Conservation (phyloP, 2,888 invertebrate genomes). For the Dryocosmus kuriphilus region DNA sequence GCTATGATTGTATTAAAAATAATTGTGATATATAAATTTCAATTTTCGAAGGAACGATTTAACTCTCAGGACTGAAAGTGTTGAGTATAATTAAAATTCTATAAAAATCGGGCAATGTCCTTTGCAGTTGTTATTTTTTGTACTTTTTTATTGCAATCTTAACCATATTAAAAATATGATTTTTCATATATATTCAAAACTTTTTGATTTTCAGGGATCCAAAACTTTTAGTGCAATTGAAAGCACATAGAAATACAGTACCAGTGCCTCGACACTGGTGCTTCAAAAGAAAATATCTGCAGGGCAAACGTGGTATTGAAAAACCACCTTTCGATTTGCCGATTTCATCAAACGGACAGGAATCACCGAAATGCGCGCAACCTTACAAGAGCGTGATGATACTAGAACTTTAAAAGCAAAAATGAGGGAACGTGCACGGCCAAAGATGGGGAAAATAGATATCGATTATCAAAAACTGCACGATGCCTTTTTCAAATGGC, state of each 20-base stretch:
- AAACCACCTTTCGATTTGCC: constrained; percentile 99
- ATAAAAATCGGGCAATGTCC: no score
- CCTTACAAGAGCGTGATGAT: constrained; percentile 98
- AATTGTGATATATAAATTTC: no score
- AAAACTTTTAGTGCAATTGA: constrained; percentile 95
- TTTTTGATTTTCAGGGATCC: constrained; percentile 86
- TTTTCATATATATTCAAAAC: not conserved
- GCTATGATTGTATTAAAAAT: no score
- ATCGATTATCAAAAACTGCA: constrained; percentile 99
- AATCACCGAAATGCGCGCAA: constrained; percentile 99
- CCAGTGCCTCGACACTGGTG: constrained; percentile 99
- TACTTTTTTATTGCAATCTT: not conserved
- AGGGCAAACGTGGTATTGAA: constrained; percentile 99
- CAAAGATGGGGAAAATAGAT: constrained; percentile 99
- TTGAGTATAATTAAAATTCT: no score
- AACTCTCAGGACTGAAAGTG: no score
- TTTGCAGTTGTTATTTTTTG: not conserved
- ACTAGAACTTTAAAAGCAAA: constrained; percentile 96
- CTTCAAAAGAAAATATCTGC: constrained; percentile 96
- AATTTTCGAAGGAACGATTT: no score
- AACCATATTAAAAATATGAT: no score
- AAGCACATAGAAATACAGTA: constrained; percentile 98
- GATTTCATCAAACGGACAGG: constrained; percentile 99
- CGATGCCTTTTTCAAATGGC: constrained; percentile 99
- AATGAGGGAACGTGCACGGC: constrained; percentile 97